Base-by-base conservation (phyloP, 92 coral and sea anemone species). In the Diadumene lineata region DNA sequence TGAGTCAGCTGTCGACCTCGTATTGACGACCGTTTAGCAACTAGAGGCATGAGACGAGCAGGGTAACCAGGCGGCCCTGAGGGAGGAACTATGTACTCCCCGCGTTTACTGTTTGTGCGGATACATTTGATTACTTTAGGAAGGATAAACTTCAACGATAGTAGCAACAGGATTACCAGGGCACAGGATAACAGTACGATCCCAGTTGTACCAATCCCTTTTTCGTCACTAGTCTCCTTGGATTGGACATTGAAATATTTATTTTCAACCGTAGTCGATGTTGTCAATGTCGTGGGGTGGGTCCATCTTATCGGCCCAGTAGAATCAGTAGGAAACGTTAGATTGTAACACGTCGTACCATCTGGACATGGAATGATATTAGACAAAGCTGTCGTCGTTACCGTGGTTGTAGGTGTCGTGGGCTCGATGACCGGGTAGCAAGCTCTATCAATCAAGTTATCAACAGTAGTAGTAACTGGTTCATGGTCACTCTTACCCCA, bases 11-110 rank as follows among this genome's bases (percentile, higher is more conserved):
- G 92, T 46, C 85, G 65, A 60, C 67, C 82, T 32, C 81, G 70
- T 32, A 73, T 80, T 8, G 85, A 87, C 16, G 87, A 56, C 44
- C 77, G 32, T 43, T 73, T 82, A 22, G 82, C 61, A 64, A 91
- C 88, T 13, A 84, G 78, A 24, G 92, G 92, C 73, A 91, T 76
- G 21, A 91, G 76, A 24, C 97, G 81, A 11, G 84, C 97, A 7
- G 87, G 82, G 73, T 91, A 87, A 7, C 92, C 97, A 31, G 58
- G 58, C 58, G 84, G 78, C n/a, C 76, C 66, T 16, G 90, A 67
- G 7, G 90, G 89, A 68, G 97, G 97, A 6, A 91, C 97, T 2
- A 91, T 82, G 75, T 91, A 91, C 64, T 91, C 97, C 11, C 97
- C 92, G 60, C 92, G 78, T 85, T 91, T 91, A 33, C 97, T 91